Evolutionary conservation across 2,113 vertebrate genomes (phyloP).

Genomic region (Stercorarius parasiticus): DNA sequence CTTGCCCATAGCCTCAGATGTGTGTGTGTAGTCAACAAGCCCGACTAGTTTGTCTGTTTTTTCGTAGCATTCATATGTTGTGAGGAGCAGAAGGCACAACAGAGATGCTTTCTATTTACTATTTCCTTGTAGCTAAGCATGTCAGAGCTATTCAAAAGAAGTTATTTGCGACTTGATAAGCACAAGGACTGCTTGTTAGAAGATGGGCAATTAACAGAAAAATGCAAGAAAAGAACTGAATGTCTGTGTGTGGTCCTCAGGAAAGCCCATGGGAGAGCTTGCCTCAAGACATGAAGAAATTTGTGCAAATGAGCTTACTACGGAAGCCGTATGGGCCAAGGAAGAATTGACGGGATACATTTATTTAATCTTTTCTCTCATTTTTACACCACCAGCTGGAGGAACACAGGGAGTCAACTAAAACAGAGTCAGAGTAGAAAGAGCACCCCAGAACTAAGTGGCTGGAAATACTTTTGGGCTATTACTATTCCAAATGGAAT

Average conservation of each 20-base stretch:
- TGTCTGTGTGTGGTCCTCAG: slow-evolving; percentile 53
- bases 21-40: not conserved
- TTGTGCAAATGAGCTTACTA: not conserved
- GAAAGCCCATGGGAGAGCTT: slow-evolving; percentile 14
- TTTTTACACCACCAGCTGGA: not conserved
- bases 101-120: not conserved
- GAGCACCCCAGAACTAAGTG: not conserved
- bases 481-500: not conserved
- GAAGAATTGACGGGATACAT: not conserved
- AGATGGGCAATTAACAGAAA: slow-evolving; percentile 45
- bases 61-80: not conserved
- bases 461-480: not conserved
- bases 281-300: slow-evolving; percentile 10
- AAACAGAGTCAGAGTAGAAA: not conserved
- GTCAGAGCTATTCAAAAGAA: not conserved
- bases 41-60: not conserved
- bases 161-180: not conserved
- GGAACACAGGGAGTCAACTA: not conserved
- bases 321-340: not conserved
- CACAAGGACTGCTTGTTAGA: not conserved
- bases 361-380: not conserved
- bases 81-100: slow-evolving; percentile 27
- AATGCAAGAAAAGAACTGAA: not conserved
- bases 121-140: not conserved
- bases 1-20: not conserved